phyloP scores from a whole-genome alignment of 92 coral and sea anemone genomes.

The Porites rus region DNA sequence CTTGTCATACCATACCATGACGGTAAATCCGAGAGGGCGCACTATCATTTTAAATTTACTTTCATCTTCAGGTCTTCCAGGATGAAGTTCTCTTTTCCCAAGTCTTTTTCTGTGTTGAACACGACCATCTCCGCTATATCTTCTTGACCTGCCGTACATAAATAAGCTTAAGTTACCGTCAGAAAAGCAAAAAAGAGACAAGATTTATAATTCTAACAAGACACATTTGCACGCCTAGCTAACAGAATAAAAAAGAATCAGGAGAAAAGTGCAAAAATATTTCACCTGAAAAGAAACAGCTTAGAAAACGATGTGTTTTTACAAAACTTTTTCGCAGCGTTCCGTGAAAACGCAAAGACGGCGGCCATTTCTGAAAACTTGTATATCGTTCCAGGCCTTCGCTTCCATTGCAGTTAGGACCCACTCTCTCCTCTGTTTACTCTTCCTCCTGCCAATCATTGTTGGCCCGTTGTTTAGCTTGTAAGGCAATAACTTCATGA shows the following conservation, averaged over 20 bases:
- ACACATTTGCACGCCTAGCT: not conserved
- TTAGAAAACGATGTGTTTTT: constrained; percentile 21
- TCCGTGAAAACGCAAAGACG: constrained; percentile 42
- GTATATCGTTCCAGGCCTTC: constrained; percentile 11
- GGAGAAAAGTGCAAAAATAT: not conserved
- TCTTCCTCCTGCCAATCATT: too few relatives aligned
- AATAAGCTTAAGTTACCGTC: not conserved
- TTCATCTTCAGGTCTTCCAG: constrained; percentile 7
- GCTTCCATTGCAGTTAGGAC: not conserved
- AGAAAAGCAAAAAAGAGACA: not conserved
- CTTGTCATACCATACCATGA: constrained; percentile 40
- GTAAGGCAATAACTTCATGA: too few relatives aligned
- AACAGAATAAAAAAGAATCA: not conserved
- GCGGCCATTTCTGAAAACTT: constrained; percentile 65
- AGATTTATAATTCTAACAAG: too few relatives aligned
- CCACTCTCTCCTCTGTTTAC: not conserved
- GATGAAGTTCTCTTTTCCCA: not conserved
- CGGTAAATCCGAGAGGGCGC: constrained; percentile 67
- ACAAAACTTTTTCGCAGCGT: constrained; percentile 33
- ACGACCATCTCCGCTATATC: not conserved
- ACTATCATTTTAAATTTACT: constrained; percentile 25
- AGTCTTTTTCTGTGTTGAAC: constrained; percentile 5
- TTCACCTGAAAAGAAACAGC: constrained; percentile 40
- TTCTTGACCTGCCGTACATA: constrained; percentile 6
- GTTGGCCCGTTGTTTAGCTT: too few relatives aligned